A percentile compares a stretch with the other conserved stretches of the same genome.
Evolutionary conservation across 2,113 vertebrate genomes (phyloP).

Genomic region (Lutjanus erythropterus): DNA sequence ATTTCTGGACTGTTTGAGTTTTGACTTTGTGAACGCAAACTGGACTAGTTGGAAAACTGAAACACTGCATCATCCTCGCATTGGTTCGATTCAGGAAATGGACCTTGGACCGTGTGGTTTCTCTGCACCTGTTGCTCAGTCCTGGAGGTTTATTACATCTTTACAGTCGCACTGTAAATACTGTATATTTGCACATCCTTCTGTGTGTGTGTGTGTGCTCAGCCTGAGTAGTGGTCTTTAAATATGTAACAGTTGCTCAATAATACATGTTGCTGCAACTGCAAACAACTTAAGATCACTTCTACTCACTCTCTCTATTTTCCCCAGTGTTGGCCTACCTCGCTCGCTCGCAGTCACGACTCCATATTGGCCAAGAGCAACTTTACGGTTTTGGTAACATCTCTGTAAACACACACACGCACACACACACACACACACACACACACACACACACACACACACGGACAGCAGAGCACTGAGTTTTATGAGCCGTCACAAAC

Average conservation of each 20-base stretch:
- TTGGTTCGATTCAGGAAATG: no score
- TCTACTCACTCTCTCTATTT: background rate
- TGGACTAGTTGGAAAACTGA: no score
- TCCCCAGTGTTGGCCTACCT: background rate
- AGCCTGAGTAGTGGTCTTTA: constrained; percentile 4
- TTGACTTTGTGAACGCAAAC: no score
- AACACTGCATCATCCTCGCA: no score
- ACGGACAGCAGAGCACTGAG: background rate
- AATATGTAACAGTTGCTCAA: constrained; percentile 42
- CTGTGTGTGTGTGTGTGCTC: constrained; percentile 17
- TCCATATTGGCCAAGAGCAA: background rate
- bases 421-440: constrained; percentile 15
- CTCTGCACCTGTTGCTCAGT: background rate
- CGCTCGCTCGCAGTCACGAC: background rate
- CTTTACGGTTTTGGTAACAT: background rate
- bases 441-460: background rate
- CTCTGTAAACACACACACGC: constrained; percentile 18
- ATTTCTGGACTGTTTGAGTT: no score
- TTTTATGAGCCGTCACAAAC: constrained; percentile 7
- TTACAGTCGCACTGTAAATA: background rate
- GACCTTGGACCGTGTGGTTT: no score
- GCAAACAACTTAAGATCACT: constrained; percentile 34
- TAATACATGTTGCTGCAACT: constrained; percentile 48
- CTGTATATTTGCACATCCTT: background rate
- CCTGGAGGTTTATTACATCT: background rate